Evolutionary conservation across 2,888 invertebrate genomes (phyloP).

Genomic region (Geophilus truncorum): DNA sequence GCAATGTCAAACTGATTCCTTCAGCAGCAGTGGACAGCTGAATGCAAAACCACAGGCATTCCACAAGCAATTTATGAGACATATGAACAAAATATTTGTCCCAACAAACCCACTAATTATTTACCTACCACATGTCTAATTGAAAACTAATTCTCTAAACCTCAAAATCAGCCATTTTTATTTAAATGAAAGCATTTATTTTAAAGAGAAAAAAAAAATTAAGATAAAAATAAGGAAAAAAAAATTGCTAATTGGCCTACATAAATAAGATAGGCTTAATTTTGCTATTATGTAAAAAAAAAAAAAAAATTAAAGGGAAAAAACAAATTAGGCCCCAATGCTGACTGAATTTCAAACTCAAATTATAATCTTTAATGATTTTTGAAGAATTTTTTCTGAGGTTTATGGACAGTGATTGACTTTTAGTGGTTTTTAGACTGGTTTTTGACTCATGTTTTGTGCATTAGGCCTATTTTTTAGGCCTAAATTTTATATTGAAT

Average conservation of each 20-base stretch:
- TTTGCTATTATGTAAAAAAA: not conserved
- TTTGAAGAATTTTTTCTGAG: not conserved
- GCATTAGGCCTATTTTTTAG: not conserved
- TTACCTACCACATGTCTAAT: not conserved
- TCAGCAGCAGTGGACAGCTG: not conserved
- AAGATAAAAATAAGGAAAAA: not conserved
- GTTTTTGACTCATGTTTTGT: not conserved
- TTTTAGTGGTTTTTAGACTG: no score
- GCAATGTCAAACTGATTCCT: not conserved
- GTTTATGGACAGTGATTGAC: no score
- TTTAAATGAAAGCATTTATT: not conserved
- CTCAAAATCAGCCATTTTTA: not conserved
- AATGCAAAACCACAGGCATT: constrained; percentile 20
- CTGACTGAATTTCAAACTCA: not conserved
- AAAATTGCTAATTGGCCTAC: not conserved
- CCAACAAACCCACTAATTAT: constrained; percentile 6
- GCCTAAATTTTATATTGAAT: not conserved
- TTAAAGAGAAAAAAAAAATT: not conserved
- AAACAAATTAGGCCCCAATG: not conserved
- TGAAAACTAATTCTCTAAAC: not conserved
- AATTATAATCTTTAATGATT: not conserved
- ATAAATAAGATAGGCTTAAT: constrained; percentile 6
- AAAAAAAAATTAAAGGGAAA: not conserved
- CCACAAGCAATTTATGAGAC: not conserved
- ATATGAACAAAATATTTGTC: not conserved